Evolutionary conservation across 2,888 invertebrate species (phyloP), one percentile per base, ranked within the genome.

Genomic region (Lithophane socia): DNA sequence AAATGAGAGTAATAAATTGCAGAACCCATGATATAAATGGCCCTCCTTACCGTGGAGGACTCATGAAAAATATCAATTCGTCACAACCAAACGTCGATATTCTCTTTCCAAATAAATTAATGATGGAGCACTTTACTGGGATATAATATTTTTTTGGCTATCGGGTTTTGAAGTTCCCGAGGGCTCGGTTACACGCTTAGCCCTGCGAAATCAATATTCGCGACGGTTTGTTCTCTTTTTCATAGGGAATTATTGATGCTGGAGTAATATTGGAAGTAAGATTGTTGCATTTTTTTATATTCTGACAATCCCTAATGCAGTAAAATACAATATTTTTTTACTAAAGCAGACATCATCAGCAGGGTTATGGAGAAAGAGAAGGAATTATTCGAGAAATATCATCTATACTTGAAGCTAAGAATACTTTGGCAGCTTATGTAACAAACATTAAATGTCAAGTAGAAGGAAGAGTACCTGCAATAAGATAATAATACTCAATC

Each of bases 31-130:
- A 93, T 94, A 95, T 94, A 93, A 95, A 95, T 94, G 92, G 76
- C 80, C 90, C 90, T 91, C 91, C 92, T 94, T 93, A 91, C 87
- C 88, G 87, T 85, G 87, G 89, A 94, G 91, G 90, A 89, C 92
- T 93, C 93, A 93, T 93, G 94, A 94, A 95, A 95, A 94, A 94
- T 95, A 94, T 94, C 92, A 95, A 95, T 95, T 94, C 92, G 92
- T 93, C 92, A 92, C 90, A 91, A 93, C 87, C 89, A 90, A 93
- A 91, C 89, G 87, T 87, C 85, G 86, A 91, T 91, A 89, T 91
- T 90, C 88, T 61, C 85, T 83, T 89, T 79, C 73, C 87, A 86
- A 89, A 91, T 89, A 91, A 92, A 93, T 93, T 93, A 93, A 93
- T 91, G 90, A 88, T 86, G 88, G 91, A 90, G 88, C 87, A 90